Base-by-base conservation (phyloP, 2,797 vertebrate species). In the Chrysocyon brachyurus region DNA sequence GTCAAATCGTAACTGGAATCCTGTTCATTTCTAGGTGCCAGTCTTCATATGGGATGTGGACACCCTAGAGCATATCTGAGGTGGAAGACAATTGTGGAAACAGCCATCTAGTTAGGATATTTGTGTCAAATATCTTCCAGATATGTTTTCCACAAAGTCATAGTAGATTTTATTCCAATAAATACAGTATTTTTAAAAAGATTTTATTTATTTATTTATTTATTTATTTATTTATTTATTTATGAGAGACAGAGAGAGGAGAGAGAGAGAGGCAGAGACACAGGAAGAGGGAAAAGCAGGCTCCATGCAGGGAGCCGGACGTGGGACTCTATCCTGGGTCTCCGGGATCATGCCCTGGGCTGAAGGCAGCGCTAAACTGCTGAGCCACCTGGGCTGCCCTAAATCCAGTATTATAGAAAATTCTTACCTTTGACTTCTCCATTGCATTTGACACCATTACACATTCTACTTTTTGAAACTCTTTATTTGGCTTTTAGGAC, bases 351-450 rank as follows among this genome's bases (percentile, higher is more conserved):
- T 0, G 40, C 40, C 40, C 40, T 8, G 40, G 40, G 40, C 40
- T 46, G 40, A 46, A 46, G 40, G 40, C 40, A 46, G 40, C 7
- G 40, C 40, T 46, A 46, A 46, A 46, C 40, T 1, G 40, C 40
- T 46, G 40, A 46, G 40, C 40, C 40, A 8, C 40, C 40, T 8
- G 1, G 40, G 40, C 40, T 46, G 40, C 40, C 40, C 40, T 90
- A 68, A 31, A 83, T 16, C 24, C 3, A 84, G 3, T 72, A 52
- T 10, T 57, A 7, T 57, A 84, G 24, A 89, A 96, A 87, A 95
- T 72, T 93, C 33, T 91, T 36, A 73, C n/a, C 88, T 93, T 72
- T 72, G 7, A 86, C 24, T 77, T 92, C 16, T 90, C 24, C 61
- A 9, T 46, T 94, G 22, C 46, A 17, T 63, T 86, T 78, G 54